Base-by-base conservation (phyloP, 35 echinoderm and acorn worm genomes). In the Heliocidaris erythrogramma region DNA sequence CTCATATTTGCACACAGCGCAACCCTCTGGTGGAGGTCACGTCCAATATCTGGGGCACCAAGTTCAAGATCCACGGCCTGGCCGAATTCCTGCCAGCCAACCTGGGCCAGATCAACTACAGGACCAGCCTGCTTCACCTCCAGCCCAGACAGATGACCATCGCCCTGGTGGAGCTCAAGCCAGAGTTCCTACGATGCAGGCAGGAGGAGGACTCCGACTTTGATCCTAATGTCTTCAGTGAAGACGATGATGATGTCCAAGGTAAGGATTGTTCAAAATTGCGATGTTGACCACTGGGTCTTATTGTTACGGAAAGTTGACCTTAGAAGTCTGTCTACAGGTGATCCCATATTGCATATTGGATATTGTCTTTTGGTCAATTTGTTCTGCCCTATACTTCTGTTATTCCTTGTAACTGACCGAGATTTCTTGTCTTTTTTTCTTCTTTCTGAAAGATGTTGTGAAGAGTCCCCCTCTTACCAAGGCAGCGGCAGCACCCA, bases 141-240 rank as follows among this genome's bases (percentile, higher is more conserved):
- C 98, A 99, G 91, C 98, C 98, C 9, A 95, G 98, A 6, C 98
- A 99, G 95, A 99, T 99, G 98, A 99, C 97, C 93, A 99, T 99
- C 5, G 96, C 96, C n/a, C 95, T 99, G 59, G 96, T 97, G 17
- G 97, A 99, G 93, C 84, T 99, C 9, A 93, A 60, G 30, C 96
- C 96, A 7, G 97, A 96, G 35, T 96, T 96, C 86, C 95, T 93
- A 47, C 94, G 93, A 16, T 93, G 94, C 12, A 92, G 94, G 91
- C 88, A 90, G n/a, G 95, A 97, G 48, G 96, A 94, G 16, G 96
- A 98, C 94, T 87, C 78, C 12, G 93, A 99, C 85, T 97, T 97
- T 95, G 96, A 99, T 59, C 95, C 97, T 30, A 97, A 97, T 96
- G 90, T 98, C 42, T 97, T 99, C 90, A 99, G 98, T 94, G 98